Evolutionary conservation across 2,113 vertebrate genomes (phyloP).

Genomic region (Oreocharis arfaki): DNA sequence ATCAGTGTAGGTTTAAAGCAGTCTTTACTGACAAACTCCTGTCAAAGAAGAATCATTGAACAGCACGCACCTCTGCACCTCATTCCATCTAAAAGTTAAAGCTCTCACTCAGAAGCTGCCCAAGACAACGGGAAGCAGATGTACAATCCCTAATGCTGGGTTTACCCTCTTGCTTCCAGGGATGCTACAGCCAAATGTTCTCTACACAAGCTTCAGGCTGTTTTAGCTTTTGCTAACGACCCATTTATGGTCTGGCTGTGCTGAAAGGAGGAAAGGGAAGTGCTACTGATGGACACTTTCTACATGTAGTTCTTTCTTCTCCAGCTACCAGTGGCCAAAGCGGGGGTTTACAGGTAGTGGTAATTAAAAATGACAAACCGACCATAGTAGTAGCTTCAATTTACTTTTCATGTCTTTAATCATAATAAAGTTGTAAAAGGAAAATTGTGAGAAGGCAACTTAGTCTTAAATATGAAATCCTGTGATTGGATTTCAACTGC

Average conservation of each 20-base stretch:
- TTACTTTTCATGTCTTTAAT: background rate
- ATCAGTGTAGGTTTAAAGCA: background rate
- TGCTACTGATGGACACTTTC: background rate
- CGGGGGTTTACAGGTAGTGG: background rate
- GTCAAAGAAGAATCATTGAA: background rate
- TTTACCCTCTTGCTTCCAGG: background rate
- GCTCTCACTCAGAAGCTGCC: background rate
- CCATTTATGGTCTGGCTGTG: background rate
- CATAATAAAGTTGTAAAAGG: background rate
- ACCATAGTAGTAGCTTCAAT: background rate
- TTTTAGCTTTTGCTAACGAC: background rate
- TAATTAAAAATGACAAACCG: background rate
- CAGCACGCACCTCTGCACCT: background rate
- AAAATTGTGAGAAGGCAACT: background rate
- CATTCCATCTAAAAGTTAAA: background rate
- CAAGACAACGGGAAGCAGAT: background rate
- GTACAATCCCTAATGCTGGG: background rate
- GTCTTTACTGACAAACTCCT: background rate
- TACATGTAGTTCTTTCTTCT: background rate
- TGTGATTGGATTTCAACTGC: background rate
- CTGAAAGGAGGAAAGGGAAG: background rate
- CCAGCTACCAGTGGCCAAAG: background rate
- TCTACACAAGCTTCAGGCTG: background rate
- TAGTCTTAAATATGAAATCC: background rate
- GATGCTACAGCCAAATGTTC: background rate